These are phyloP conservation scores for Todiramphus chloris DNA, from an alignment of 2,113 vertebrate species.

Conservation along the genomic window DNA sequence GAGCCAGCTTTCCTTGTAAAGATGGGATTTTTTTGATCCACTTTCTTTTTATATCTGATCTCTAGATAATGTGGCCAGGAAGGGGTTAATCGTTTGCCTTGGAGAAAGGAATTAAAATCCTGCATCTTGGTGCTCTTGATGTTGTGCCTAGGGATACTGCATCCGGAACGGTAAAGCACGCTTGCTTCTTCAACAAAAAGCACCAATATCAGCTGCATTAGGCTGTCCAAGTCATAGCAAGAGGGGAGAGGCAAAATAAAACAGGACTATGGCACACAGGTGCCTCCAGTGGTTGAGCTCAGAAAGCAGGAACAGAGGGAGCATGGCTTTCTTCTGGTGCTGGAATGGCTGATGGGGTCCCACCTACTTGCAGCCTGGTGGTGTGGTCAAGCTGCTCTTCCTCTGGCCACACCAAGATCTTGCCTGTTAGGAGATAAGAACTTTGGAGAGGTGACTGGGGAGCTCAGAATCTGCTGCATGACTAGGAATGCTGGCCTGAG, in stretches of 20 bases:
- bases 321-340: not conserved
- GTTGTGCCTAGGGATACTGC: too few species aligned
- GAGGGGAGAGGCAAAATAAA: not conserved
- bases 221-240: not conserved
- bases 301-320: not conserved
- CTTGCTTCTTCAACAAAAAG: not conserved
- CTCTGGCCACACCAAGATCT: fast-evolving
- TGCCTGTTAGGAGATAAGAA: not conserved
- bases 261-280: not conserved
- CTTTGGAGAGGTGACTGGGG: not conserved
- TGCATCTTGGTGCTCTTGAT: not conserved
- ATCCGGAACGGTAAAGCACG: fast-evolving
- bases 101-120: not conserved
- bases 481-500: not conserved
- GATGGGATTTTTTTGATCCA: not conserved
- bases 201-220: not conserved
- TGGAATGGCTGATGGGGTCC: not conserved
- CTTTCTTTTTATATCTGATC: not conserved
- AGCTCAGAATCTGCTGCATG: not conserved
- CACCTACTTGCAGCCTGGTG: not conserved
- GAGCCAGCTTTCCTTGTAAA: not conserved
- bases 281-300: not conserved
- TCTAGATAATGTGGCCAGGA: not conserved
- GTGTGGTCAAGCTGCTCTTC: not conserved
- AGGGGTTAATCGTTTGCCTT: not conserved